A percentile compares a stretch with the other conserved stretches of the same genome.
phyloP scores from a whole-genome alignment of 1,140 invertebrate species.

The Psilanteris sp. region DNA sequence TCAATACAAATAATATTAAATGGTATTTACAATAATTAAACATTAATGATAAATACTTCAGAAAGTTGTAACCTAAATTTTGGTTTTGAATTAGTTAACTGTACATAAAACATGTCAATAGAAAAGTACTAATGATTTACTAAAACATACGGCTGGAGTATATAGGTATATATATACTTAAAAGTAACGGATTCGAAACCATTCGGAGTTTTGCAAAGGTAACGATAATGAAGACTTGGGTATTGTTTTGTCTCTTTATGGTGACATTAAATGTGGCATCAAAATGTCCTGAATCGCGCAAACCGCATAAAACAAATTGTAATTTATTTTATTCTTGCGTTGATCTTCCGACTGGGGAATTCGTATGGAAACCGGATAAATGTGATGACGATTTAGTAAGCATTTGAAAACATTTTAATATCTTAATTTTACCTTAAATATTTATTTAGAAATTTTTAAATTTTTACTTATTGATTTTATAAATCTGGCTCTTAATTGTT shows the following conservation, averaged over 20 bases:
- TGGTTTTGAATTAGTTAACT: constrained; percentile 65
- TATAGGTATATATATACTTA: constrained; percentile 59
- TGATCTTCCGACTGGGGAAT: constrained; percentile 75
- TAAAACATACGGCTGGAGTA: constrained; percentile 63
- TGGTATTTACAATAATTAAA: constrained; percentile 14
- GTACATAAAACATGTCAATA: constrained; percentile 67
- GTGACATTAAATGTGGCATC: constrained; percentile 39
- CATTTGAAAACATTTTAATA: too few relatives aligned
- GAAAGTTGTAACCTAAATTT: constrained; percentile 36
- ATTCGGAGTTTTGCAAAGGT: constrained; percentile 29
- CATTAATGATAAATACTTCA: constrained; percentile 12
- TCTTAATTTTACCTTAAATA: too few relatives aligned
- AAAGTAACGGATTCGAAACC: constrained; percentile 32
- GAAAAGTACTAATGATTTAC: constrained; percentile 58
- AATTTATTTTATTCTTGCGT: constrained; percentile 80
- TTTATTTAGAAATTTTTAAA: too few relatives aligned
- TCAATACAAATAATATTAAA: too few relatives aligned
- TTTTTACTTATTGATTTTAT: too few relatives aligned
- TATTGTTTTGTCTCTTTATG: constrained; percentile 46
- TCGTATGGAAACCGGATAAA: constrained; percentile 79
- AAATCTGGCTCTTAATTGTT: too few relatives aligned
- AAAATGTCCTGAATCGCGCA: constrained; percentile 77
- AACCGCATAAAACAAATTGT: constrained; percentile 78
- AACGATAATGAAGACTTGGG: constrained; percentile 51
- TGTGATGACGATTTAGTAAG: constrained; percentile 78